These are phyloP conservation scores for Aldrovandia affinis DNA, from an alignment of 2,797 vertebrate species.

Conservation along the genomic window DNA sequence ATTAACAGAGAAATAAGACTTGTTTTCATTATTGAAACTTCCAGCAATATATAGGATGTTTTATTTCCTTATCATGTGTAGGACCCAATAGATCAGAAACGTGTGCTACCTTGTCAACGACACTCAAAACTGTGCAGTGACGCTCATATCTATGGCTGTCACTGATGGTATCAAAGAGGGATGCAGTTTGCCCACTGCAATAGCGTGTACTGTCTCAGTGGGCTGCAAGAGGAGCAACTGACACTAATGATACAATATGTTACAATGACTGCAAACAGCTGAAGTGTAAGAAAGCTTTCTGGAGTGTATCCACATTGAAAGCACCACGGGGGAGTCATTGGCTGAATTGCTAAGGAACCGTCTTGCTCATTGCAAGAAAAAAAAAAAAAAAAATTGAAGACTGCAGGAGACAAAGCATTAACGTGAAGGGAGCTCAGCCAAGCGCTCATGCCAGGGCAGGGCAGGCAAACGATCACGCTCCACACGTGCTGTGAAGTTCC, in stretches of 20 bases:
- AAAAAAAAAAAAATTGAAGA: background rate
- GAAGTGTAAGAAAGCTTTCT: background rate
- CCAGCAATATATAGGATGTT: background rate
- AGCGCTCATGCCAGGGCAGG: background rate
- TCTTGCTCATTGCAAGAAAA: background rate
- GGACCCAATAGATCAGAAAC: background rate
- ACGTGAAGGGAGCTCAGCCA: background rate
- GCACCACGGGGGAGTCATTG: conserved; percentile 5
- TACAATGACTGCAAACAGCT: conserved; percentile 11
- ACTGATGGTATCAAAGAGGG: background rate
- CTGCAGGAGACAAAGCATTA: background rate
- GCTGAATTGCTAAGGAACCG: background rate
- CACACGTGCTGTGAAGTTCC: background rate
- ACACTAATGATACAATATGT: background rate
- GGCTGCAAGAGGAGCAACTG: background rate
- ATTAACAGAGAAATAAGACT: background rate
- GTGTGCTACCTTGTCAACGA: background rate
- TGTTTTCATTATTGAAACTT: background rate
- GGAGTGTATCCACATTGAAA: background rate
- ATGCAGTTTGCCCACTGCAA: background rate
- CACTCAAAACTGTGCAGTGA: background rate
- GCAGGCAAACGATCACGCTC: background rate
- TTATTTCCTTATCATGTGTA: background rate
- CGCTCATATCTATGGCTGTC: background rate
- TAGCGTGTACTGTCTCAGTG: background rate